phyloP scores from a whole-genome alignment of 2,113 vertebrate genomes.

The Pituophis catenifer region DNA sequence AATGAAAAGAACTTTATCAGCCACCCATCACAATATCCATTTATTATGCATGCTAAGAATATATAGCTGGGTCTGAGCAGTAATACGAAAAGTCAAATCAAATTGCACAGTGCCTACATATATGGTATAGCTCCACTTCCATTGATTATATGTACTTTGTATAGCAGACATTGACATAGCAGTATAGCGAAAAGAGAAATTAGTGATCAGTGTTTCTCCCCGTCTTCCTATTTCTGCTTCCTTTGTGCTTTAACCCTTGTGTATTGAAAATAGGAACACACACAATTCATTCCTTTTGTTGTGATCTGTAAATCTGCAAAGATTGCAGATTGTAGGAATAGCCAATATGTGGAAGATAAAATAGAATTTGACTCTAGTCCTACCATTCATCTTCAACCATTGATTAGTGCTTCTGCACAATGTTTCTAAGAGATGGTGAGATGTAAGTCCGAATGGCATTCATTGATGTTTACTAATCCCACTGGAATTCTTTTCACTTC shows the following conservation, averaged over 20 bases:
- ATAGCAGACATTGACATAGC: constrained; percentile 52
- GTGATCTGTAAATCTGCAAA: not conserved
- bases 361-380: not conserved
- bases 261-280: not conserved
- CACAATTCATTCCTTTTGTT: not conserved
- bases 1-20: constrained; percentile 6
- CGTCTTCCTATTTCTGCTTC: not conserved
- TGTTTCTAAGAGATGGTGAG: not conserved
- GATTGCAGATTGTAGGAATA: not conserved
- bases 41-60: constrained; percentile 62
- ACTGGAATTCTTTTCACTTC: not conserved
- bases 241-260: constrained; percentile 31
- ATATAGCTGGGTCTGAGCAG: constrained; percentile 55
- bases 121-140: constrained; percentile 57
- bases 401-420: not conserved
- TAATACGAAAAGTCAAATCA: constrained; percentile 63
- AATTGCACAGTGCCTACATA: constrained; percentile 57
- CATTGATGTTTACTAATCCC: not conserved
- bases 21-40: constrained; percentile 45
- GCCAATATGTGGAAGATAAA: not conserved
- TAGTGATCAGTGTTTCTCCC: constrained; percentile 42
- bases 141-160: constrained; percentile 70
- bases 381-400: not conserved
- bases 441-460: not conserved
- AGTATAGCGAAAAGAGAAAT: constrained; percentile 52